Evolutionary conservation across 1,140 invertebrate genomes (phyloP).

Genomic region (Thaumatotibia leucotreta): DNA sequence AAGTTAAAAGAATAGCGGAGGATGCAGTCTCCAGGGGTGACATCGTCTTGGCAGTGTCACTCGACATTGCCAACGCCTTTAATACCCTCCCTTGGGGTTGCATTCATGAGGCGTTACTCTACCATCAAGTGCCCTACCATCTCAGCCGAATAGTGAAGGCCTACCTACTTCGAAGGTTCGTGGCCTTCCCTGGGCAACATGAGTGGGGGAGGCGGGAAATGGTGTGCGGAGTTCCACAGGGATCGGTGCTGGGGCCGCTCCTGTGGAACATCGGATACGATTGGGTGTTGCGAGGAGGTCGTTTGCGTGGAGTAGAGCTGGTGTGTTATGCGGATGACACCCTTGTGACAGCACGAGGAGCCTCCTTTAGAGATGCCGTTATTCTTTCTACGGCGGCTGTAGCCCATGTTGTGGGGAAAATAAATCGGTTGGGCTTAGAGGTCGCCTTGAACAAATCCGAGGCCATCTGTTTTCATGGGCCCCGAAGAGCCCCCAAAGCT

Average conservation of each 20-base stretch:
- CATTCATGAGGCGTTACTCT: background rate
- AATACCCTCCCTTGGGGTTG: constrained; percentile 12
- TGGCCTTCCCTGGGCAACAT: no score
- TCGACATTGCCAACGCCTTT: constrained; percentile 22
- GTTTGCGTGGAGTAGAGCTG: background rate
- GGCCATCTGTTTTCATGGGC: constrained; percentile 17
- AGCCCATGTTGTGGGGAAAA: background rate
- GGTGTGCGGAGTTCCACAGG: no score
- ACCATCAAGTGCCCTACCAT: constrained; percentile 1
- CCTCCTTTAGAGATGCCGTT: background rate
- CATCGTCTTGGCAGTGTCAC: constrained; percentile 13
- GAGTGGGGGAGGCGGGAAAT: no score
- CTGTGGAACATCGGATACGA: constrained; percentile 47
- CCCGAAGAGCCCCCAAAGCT: background rate
- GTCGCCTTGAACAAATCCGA: constrained; percentile 22
- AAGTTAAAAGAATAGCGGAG: background rate
- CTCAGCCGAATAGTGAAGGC: background rate
- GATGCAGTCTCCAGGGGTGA: no score
- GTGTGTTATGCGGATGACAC: constrained; percentile 16
- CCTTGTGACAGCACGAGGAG: background rate
- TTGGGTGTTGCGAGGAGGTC: constrained; percentile 24
- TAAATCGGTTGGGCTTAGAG: constrained; percentile 13
- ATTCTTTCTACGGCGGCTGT: background rate
- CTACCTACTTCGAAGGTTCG: no score
- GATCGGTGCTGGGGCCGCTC: no score